Conservation (phyloP, 2,888 invertebrate genomes). For the Amiota mariae region DNA sequence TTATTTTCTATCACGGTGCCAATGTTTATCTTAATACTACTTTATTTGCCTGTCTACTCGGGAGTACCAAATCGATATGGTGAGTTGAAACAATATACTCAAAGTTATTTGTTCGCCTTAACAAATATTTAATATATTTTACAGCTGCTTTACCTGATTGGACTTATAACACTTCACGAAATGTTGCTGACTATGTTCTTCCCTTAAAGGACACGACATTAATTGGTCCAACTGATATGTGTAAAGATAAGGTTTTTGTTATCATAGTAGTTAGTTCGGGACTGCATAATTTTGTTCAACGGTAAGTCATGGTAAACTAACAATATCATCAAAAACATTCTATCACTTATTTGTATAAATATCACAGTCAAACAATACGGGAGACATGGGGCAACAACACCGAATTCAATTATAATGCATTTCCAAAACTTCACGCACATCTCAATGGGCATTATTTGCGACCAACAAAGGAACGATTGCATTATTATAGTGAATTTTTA, state of each 20-base stretch:
- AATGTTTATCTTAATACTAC: conserved; percentile 55
- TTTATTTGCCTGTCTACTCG: conserved; percentile 66
- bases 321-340: not conserved
- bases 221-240: conserved; percentile 78
- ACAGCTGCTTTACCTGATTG: conserved; percentile 79
- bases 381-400: conserved; percentile 73
- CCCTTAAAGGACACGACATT: conserved; percentile 81
- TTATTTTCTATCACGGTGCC: conserved; percentile 54
- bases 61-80: conserved; percentile 64
- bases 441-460: conserved; percentile 66
- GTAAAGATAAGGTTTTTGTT: conserved; percentile 76
- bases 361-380: conserved; percentile 69
- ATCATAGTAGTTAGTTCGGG: conserved; percentile 85
- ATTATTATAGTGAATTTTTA: conserved; percentile 63
- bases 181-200: conserved; percentile 81
- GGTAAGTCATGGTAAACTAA: conserved; percentile 66
- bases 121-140: conserved; percentile 35
- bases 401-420: conserved; percentile 71
- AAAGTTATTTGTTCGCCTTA: not conserved
- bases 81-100: conserved; percentile 46
- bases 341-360: not conserved
- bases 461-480: conserved; percentile 54
- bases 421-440: conserved; percentile 66
- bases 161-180: conserved; percentile 83
- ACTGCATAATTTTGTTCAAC: conserved; percentile 79